Evolutionary conservation across 2,113 vertebrate species (phyloP), one percentile per base, ranked within the genome.

Genomic region (Salvelinus alpinus): DNA sequence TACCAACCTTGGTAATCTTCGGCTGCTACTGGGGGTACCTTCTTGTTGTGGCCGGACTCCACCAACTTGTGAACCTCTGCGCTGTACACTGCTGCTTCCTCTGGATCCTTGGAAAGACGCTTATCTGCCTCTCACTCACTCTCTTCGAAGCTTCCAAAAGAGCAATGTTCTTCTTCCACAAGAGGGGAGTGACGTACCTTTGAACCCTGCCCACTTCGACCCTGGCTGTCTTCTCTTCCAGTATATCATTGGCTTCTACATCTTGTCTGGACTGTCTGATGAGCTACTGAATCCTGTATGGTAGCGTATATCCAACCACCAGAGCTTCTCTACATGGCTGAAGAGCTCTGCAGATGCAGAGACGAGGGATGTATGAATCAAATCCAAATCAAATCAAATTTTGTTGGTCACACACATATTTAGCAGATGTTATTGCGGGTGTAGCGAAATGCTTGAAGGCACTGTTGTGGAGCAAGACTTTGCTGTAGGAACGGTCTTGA

Each of bases 311-410:
- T 20, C 18, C 6, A 80, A 1, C 13, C 78, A 71, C 78, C 71
- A 81, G 20, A 59, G n/a, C 16, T 22, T 77, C 20, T 76, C 75
- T 0, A 78, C 70, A 24, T 77, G 22, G 1, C 25, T 54, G 12
- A 31, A 18, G 5, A 73, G 24, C 24, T 75, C 54, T 11, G 29
- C 34, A 22, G 18, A 6, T 0, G 3, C 8, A 6, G 64, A 34
- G 0, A 18, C 7, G 1, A 71, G 2, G n/a, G 66, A 9, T 44
- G 71, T 77, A 4, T 75, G 22, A 3, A 34, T 34, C 34, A 34
- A 34, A 34, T 34, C 31, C 6, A 34, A 34, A 34, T 34, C 31
- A 34, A 34, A 34, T 34, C 5, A 8, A 34, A 34, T 34, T 5
- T 7, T 7, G 5, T 34, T 34, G 34, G 34, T 34, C 34, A 34